Percentiles rank a stretch among this genome's conserved stretches.
These are phyloP conservation scores for Hydrolagus affinis DNA, from an alignment of 2,113 vertebrate genomes.

Conservation along the genomic window DNA sequence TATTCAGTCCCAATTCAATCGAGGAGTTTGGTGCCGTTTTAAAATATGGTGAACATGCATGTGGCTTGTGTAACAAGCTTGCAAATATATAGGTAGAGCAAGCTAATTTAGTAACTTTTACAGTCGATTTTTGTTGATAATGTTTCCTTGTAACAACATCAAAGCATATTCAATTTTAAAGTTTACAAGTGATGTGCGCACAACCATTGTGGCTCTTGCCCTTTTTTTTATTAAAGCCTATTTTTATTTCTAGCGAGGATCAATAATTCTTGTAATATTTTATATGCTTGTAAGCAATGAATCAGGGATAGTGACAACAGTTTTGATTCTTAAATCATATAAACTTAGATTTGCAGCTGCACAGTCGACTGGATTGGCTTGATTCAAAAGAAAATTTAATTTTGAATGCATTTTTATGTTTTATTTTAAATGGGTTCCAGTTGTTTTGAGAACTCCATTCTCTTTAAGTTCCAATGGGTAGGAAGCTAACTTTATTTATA, in stretches of 20 bases:
- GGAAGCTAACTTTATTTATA: background rate
- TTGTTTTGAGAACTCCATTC: background rate
- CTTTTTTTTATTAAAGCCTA: background rate
- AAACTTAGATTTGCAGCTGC: background rate
- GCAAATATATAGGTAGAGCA: background rate
- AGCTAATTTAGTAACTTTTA: background rate
- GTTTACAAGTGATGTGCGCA: background rate
- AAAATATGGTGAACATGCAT: background rate
- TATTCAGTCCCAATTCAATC: too few relatives aligned
- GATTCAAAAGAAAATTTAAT: background rate
- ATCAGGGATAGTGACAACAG: background rate
- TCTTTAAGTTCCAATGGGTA: too few relatives aligned
- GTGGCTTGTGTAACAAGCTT: background rate
- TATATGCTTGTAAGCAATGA: background rate
- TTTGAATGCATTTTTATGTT: background rate
- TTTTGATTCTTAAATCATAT: background rate
- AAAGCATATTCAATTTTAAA: background rate
- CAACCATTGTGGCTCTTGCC: constrained; percentile 1
- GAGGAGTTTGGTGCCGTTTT: too few relatives aligned
- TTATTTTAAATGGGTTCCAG: background rate
- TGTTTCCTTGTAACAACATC: background rate
- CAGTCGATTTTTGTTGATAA: background rate
- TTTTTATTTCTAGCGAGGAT: background rate
- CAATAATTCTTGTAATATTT: background rate
- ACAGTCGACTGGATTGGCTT: background rate